Percentiles rank a stretch among this genome's conserved stretches.
Evolutionary conservation across 2,888 invertebrate genomes (phyloP).

Genomic region (Fissipunctia ypsillon): DNA sequence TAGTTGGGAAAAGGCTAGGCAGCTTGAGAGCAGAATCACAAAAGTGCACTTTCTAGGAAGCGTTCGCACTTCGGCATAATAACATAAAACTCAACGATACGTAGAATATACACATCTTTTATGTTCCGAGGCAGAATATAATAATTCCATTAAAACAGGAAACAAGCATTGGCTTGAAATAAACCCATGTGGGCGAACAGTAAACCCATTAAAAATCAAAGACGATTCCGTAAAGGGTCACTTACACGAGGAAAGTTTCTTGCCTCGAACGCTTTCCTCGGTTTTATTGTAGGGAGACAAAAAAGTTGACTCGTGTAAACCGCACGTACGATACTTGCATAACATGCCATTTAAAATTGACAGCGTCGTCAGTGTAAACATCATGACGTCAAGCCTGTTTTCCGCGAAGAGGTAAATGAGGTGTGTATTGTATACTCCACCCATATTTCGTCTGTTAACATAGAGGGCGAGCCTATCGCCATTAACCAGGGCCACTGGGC

Average conservation of each 20-base stretch:
- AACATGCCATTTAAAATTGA: too few species aligned
- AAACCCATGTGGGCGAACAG: slow-evolving; percentile 29
- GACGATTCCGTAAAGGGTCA: slow-evolving; percentile 12
- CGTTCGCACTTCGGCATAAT: not conserved
- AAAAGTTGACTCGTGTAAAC: not conserved
- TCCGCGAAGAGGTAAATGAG: not conserved
- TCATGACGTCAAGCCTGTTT: too few species aligned
- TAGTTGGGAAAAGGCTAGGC: too few species aligned
- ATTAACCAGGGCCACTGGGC: not conserved
- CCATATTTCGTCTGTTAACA: too few species aligned
- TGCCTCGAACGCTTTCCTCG: not conserved
- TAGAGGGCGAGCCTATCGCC: too few species aligned
- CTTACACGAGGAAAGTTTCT: not conserved
- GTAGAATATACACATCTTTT: slow-evolving; percentile 9
- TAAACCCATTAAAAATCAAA: slow-evolving; percentile 47
- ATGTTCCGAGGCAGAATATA: not conserved
- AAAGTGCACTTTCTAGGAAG: slow-evolving; percentile 7
- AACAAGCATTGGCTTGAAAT: slow-evolving; percentile 2
- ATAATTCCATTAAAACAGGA: slow-evolving; percentile 40
- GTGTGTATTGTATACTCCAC: too few species aligned
- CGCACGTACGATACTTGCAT: not conserved
- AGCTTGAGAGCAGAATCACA: too few species aligned
- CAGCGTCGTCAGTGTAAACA: not conserved
- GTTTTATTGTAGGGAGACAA: not conserved
- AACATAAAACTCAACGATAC: slow-evolving; percentile 19